Base-by-base conservation (phyloP, 2,797 vertebrate species). In the Denticeps clupeoides region DNA sequence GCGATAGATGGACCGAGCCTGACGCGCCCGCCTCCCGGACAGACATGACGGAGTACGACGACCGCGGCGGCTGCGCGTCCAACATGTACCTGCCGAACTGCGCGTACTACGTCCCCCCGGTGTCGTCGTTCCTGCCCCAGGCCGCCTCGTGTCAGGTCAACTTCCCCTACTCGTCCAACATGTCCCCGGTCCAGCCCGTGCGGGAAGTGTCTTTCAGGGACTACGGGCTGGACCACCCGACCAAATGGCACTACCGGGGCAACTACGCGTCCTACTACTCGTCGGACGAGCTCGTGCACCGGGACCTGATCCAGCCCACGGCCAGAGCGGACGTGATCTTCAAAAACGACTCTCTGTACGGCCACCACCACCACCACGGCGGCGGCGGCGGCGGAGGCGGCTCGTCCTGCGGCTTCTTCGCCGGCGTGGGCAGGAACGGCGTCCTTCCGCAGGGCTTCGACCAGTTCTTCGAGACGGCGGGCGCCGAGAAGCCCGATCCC, bases 1-100 rank as follows among this genome's bases (percentile, higher is more conserved):
- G 89, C 88, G 85, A 88, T 88, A 91, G 85, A 90, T 97, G 89
- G 89, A 89, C 89, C 89, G 94, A 88, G 91, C 91, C 91, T 87
- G 87, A 84, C 83, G 83, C 84, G 81, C 74, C 45, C 63, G 45
- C 70, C 73, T 69, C 70, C 68, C 61, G 69, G 71, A 61, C 77
- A 87, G 89, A 89, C 82, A 98, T 97, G 92, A 98, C 90, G 70
- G 94, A 98, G 80, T 97, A 93, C 87, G 93, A 99, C 64, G 91
- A 97, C 77, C 94, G 91, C 79, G 75, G 78, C 79, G 85, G 77
- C 80, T 89, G 91, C 74, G 81, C 89, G 71, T 89, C 93, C 75
- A 95, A 87, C 76, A 94, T 96, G 90, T 98, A 95, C 88, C 81
- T 98, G 71, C 91, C 94, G 48, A 93, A 87, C 79, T 97, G 93